These are phyloP conservation scores for Chascanopsetta lugubris DNA, from an alignment of 2,113 vertebrate genomes.

Conservation along the genomic window DNA sequence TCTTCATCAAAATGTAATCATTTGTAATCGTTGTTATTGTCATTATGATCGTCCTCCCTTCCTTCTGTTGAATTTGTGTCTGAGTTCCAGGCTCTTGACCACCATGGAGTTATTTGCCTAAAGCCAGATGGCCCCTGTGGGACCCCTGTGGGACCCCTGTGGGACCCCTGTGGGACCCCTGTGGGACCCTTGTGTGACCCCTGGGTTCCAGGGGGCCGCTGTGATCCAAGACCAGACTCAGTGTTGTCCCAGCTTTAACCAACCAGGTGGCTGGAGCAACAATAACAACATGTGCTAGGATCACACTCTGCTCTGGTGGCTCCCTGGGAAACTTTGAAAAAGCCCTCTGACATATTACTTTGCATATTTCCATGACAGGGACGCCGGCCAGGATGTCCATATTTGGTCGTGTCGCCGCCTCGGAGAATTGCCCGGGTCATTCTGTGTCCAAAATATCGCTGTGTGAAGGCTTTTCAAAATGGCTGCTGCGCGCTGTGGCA, in stretches of 20 bases:
- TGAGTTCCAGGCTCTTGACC: neutral
- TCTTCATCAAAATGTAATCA: too few relatives aligned
- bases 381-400: constrained; percentile 17
- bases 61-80: neutral
- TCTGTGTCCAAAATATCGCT: neutral
- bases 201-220: constrained; percentile 44
- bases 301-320: constrained; percentile 55
- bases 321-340: constrained; percentile 64
- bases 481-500: neutral
- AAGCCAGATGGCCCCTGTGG: constrained; percentile 62
- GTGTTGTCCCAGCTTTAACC: constrained; percentile 76
- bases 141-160: constrained; percentile 28
- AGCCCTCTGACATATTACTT: constrained; percentile 40
- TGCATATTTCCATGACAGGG: constrained; percentile 49
- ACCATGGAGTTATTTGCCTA: constrained; percentile 24
- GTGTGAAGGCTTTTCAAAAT: constrained; percentile 13
- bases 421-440: neutral
- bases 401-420: neutral
- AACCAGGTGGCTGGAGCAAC: constrained; percentile 56
- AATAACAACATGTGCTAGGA: constrained; percentile 72
- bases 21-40: too few relatives aligned
- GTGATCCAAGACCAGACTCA: constrained; percentile 35
- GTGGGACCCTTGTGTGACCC: too few relatives aligned
- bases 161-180: constrained; percentile 43
- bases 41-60: too few relatives aligned